A percentile compares a stretch with the other conserved stretches of the same genome.
These are phyloP conservation scores for Cherax destructor DNA, from an alignment of 1,140 invertebrate genomes.

Conservation along the genomic window DNA sequence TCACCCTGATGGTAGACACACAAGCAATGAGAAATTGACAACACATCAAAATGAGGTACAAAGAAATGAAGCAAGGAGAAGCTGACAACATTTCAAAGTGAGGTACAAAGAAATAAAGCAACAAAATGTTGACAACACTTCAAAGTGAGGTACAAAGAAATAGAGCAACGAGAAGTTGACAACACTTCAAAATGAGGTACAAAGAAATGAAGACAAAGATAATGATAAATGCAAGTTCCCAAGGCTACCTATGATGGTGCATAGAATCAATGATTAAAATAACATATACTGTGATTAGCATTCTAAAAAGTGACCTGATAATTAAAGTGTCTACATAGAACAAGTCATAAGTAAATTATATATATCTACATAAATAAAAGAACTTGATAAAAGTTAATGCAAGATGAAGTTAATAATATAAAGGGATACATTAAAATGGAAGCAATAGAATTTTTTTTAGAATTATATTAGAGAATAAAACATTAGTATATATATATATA, in stretches of 20 bases:
- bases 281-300: neutral
- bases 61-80: neutral
- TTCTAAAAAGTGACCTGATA: neutral
- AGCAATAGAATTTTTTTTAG: too few species aligned
- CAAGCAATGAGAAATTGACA: neutral
- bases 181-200: neutral
- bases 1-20: too few species aligned
- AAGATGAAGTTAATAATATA: neutral
- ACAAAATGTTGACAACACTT: neutral
- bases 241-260: neutral
- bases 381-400: neutral
- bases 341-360: neutral
- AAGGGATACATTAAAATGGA: neutral
- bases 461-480: too few species aligned
- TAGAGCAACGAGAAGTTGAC: neutral
- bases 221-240: neutral
- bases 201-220: neutral
- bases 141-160: neutral
- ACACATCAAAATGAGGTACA: neutral
- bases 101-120: neutral
- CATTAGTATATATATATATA: too few species aligned
- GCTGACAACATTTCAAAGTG: neutral
- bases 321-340: neutral
- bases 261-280: neutral
- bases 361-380: neutral